Conservation (phyloP, 2,113 vertebrate species). For the Oncorhynchus clarkii region DNA sequence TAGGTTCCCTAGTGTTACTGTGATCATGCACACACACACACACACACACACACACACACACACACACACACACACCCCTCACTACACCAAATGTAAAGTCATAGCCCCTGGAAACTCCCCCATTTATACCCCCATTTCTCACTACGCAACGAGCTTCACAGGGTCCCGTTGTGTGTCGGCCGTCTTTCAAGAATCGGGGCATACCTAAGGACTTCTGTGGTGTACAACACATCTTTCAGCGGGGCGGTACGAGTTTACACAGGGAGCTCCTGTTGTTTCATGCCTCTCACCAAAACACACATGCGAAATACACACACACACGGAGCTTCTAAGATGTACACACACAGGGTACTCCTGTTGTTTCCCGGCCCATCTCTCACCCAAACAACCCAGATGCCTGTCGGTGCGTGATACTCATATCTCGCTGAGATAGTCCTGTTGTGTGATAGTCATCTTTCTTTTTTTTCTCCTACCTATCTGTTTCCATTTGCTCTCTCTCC, state of each 20-base stretch:
- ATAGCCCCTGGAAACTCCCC: background rate
- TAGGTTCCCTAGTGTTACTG: too few species aligned
- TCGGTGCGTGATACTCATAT: slow-evolving; percentile 45
- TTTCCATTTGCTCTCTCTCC: slow-evolving; percentile 22
- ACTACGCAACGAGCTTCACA: background rate
- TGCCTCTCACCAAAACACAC: too few species aligned
- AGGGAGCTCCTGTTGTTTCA: background rate
- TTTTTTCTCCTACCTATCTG: slow-evolving; percentile 30
- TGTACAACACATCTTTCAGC: background rate
- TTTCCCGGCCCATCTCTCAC: background rate
- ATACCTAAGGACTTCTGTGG: background rate
- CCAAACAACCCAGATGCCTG: slow-evolving; percentile 10
- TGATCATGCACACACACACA: background rate
- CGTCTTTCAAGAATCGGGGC: background rate
- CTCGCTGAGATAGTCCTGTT: slow-evolving; percentile 35
- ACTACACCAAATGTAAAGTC: background rate
- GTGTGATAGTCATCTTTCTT: slow-evolving; percentile 50
- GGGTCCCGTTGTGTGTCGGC: background rate
- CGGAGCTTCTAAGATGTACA: background rate
- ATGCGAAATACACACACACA: too few species aligned
- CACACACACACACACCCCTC: background rate
- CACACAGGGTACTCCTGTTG: background rate
- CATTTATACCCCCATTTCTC: background rate
- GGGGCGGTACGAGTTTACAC: background rate
- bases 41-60: background rate